Evolutionary conservation across 2,888 invertebrate genomes (phyloP).

Genomic region (Drosophila suboccidentalis): DNA sequence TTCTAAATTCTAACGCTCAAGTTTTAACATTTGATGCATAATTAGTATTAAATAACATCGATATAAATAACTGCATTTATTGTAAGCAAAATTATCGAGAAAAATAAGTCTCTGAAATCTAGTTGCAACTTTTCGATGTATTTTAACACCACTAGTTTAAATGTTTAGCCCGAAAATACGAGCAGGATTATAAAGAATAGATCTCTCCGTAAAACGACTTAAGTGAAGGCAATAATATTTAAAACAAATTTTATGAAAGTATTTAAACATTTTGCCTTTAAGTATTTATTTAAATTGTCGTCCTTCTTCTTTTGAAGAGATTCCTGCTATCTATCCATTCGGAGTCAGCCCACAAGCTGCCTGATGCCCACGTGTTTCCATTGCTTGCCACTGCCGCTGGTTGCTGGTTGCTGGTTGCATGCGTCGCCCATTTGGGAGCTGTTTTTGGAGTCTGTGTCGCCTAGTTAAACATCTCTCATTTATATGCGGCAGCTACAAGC

Average conservation of each 20-base stretch:
- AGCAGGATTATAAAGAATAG: neutral
- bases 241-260: too few relatives aligned
- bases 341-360: conserved; percentile 2
- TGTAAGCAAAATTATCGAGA: too few relatives aligned
- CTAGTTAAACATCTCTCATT: conserved; percentile 81
- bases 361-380: conserved; percentile 40
- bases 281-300: too few relatives aligned
- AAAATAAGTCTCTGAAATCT: too few relatives aligned
- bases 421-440: conserved; percentile 31
- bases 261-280: too few relatives aligned
- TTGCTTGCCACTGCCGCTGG: neutral
- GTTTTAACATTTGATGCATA: too few relatives aligned
- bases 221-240: too few relatives aligned
- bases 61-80: too few relatives aligned
- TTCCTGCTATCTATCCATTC: neutral
- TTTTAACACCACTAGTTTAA: too few relatives aligned
- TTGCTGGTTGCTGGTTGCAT: conserved; percentile 47
- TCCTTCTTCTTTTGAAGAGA: neutral
- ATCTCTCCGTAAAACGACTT: neutral
- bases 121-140: too few relatives aligned
- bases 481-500: conserved; percentile 67
- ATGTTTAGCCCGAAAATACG: neutral
- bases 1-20: too few relatives aligned
- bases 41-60: too few relatives aligned
- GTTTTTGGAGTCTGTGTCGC: conserved; percentile 62